A percentile compares a stretch with the other conserved stretches of the same genome.
Conservation (phyloP, 2,888 invertebrate species). For the Hedya salicella region DNA sequence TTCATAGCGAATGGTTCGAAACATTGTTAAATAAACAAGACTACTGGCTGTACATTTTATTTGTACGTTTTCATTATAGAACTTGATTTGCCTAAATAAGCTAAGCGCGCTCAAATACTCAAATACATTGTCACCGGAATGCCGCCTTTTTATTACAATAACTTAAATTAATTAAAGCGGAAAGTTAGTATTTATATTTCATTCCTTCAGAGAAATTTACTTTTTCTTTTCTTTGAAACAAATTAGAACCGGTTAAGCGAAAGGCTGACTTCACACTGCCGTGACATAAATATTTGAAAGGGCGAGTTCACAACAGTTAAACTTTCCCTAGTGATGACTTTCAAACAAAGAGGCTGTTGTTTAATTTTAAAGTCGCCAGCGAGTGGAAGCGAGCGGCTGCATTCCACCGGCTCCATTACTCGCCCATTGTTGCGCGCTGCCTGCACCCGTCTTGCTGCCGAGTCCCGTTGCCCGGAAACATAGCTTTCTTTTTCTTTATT, state of each 20-base stretch:
- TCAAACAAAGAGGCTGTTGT: conserved; percentile 40
- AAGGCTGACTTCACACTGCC: conserved; percentile 9
- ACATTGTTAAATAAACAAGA: conserved; percentile 9
- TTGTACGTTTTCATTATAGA: conserved; percentile 14
- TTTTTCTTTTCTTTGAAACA: conserved; percentile 18
- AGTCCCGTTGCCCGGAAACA: neutral
- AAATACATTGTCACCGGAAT: neutral
- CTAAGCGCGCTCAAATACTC: neutral
- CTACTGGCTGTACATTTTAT: neutral
- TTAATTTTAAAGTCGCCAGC: conserved; percentile 39
- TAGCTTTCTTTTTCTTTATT: neutral
- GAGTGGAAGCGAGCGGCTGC: conserved; percentile 34
- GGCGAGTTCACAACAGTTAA: conserved; percentile 28
- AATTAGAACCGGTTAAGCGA: neutral
- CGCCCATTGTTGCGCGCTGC: conserved; percentile 9
- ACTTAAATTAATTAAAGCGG: conserved; percentile 24
- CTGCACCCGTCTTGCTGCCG: neutral
- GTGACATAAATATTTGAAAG: conserved; percentile 35
- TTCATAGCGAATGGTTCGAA: conserved; percentile 12
- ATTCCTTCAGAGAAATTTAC: conserved; percentile 35
- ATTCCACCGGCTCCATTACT: conserved; percentile 30
- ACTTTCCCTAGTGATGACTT: conserved; percentile 38
- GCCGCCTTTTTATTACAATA: conserved; percentile 19
- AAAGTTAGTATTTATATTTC: conserved; percentile 42
- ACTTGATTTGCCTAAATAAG: conserved; percentile 10